These are phyloP conservation scores for Netelia melanura DNA, from an alignment of 2,888 invertebrate species.

Conservation along the genomic window DNA sequence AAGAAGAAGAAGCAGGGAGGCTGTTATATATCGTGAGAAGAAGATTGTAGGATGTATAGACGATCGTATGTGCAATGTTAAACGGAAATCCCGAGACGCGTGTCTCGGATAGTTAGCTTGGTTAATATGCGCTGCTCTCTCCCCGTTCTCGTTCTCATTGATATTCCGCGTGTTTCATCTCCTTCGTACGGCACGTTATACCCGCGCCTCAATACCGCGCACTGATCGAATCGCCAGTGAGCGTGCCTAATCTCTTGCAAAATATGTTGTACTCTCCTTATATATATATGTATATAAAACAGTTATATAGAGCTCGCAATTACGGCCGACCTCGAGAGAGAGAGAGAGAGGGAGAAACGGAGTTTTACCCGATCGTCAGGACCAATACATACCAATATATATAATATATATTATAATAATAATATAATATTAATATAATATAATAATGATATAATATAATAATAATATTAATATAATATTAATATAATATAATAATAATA, in stretches of 20 bases:
- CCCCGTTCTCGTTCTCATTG: constrained; percentile 72
- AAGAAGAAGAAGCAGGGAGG: neutral
- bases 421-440: no score
- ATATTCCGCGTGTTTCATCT: constrained; percentile 71
- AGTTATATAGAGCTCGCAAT: constrained; percentile 10
- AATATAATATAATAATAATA: no score
- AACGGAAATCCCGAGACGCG: constrained; percentile 67
- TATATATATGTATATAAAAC: neutral
- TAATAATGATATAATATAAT: no score
- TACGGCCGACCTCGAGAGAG: constrained; percentile 52
- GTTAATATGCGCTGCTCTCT: constrained; percentile 71
- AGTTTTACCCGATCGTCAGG: constrained; percentile 26
- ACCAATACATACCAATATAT: constrained; percentile 1
- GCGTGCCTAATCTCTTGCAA: constrained; percentile 71
- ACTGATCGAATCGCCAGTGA: constrained; percentile 74
- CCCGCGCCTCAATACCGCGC: constrained; percentile 41
- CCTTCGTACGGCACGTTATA: constrained; percentile 1
- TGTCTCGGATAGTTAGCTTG: constrained; percentile 76
- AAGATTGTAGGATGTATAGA: neutral
- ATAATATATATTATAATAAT: no score
- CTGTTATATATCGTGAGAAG: neutral
- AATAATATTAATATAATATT: no score
- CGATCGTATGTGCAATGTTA: constrained; percentile 14
- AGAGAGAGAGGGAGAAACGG: neutral
- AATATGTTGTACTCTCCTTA: constrained; percentile 50